Evolutionary conservation across 2,797 vertebrate species (phyloP), one percentile per base, ranked within the genome.

Genomic region (Eleutherodactylus coqui): DNA sequence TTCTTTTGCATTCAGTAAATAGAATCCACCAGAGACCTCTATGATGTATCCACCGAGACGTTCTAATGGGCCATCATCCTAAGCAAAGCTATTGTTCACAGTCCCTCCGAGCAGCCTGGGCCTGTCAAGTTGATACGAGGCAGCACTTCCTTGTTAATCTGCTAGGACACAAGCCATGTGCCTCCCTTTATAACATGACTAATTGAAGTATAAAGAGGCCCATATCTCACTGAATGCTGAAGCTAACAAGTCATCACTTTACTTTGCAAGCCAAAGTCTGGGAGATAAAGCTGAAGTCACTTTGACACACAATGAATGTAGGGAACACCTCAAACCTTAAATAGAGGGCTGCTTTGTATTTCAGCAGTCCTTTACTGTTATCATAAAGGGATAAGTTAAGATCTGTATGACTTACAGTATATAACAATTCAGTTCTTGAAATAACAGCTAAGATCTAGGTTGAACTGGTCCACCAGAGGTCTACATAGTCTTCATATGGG

Each of bases 71-170:
- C 67, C 29, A 17, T 34, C 14, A 47, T 14, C 76, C 78, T 69
- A 76, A 67, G 83, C 85, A 82, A 77, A 64, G 79, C 60, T 82
- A 86, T 82, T 45, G 72, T 86, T 86, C 85, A 83, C 62, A 34
- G 55, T 69, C 47, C 49, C 47, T 86, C 10, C 19, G 38, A 87
- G 64, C 75, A 79, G 73, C 41, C 73, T n/a, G 9, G 75, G 38
- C 75, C 27, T 87, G 86, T 83, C 86, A 83, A 34, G n/a, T 36
- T 87, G 75, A 87, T 87, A 79, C 7, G 43, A 84, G 53, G 82
- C 76, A 87, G 64, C 38, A 51, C 51, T 87, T 79, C 75, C 81
- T 84, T 64, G 86, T 84, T 79, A 87, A 79, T 84, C 80, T 84
- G 75, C 19, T 72, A 79, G 34, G 75, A 79, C 75, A 64, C 67